Evolutionary conservation across 2,797 vertebrate species (phyloP), one percentile per base, ranked within the genome.

Genomic region (Gila robusta): DNA sequence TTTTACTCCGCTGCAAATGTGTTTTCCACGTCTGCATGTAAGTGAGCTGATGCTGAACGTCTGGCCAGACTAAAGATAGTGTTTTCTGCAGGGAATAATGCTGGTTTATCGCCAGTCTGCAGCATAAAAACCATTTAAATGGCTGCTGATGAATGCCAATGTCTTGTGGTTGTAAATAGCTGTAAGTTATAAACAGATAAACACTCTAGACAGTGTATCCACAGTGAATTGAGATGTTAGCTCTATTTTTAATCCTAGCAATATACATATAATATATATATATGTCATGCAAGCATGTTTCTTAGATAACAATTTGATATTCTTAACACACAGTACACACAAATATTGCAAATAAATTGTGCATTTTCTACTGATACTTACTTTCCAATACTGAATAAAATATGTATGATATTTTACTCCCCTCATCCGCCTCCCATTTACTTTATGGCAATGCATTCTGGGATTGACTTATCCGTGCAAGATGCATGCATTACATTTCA

Each of bases 1-100:
- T 83, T 73, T 64, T 66, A 81, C 71, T 84, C 52, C 32, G 0
- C 6, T 66, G 54, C 70, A 81, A 89, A 88, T 88, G 87, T 83
- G 83, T 86, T 91, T 89, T 78, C 88, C 56, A 88, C 81, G 49
- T 67, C 79, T 69, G 44, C 7, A 8, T 49, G 26, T 35, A 2
- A 35, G 62, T 80, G 28, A 78, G 74, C 23, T 41, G 56, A 26
- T 41, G 76, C 54, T 21, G n/a, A 44, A 3, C 0, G 16, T 81
- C 80, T 39, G 32, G 66, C 11, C 21, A 28, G 47, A 82, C 47
- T 82, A 66, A 28, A 70, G 66, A 71, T 82, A 56, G 49, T 56
- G 49, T 71, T 37, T 54, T 82, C 47, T 37, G 5, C 21, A 41
- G 32, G 32, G 47, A 71, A 39, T 9, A 14, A 26, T 7, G 35